Evolutionary conservation across 2,113 vertebrate genomes (phyloP), one percentile per base, ranked within the genome.

Genomic region (Felis chaus): DNA sequence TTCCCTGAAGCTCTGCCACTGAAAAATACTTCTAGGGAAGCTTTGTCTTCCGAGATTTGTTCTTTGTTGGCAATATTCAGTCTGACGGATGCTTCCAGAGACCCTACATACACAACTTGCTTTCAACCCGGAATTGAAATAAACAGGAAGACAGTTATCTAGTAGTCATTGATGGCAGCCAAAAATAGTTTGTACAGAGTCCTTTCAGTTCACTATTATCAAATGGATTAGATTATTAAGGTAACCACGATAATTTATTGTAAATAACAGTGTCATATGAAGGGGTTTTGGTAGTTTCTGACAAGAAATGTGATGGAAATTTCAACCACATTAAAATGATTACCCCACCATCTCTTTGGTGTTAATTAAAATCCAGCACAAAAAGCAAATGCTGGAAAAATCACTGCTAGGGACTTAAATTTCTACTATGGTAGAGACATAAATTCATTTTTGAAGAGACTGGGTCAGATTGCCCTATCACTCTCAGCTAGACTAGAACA

Each of bases 121-220:
- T 66, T 66, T 96, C 66, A 79, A 61, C 73, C 12, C 19, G 50
- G 53, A 91, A 86, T 61, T 68, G 73, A 95, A 94, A 82, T 97
- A 89, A 97, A 95, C 74, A 94, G 83, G 87, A 95, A 95, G 73
- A 96, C 53, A 95, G 73, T 85, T 82, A 94, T 79, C 84, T 96
- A 68, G 78, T 96, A 68, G 78, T 89, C 65, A 78, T 39, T 81
- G 36, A 65, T 93, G 39, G 48, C 61, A 95, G 73, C 66, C 89
- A 87, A 92, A 94, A 96, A 94, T 96, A 74, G 65, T 89, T 61
- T 95, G 29, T 73, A 85, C 48, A 92, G 23, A 86, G 15, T 92
- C 25, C 33, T 41, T 23, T 76, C 53, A 86, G 50, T 81, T 86
- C 31, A 81, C 4, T 41, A 33, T 93, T 91, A 88, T 73, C 79